Base-by-base conservation (phyloP, 2,797 vertebrate genomes). In the Emydoidea blandingii region DNA sequence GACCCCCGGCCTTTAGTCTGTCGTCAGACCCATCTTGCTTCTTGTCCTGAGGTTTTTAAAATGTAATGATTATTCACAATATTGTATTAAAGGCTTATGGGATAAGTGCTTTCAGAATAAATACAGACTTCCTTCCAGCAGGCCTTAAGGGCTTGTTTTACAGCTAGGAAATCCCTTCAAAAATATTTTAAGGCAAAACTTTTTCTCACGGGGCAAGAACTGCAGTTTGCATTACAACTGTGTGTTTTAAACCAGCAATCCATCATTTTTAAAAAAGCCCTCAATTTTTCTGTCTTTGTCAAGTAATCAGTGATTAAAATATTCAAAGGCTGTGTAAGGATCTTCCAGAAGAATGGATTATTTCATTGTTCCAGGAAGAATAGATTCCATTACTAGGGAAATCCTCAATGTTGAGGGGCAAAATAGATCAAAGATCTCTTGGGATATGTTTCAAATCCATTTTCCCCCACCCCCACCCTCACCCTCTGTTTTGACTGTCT, bases 361-460 rank as follows among this genome's bases (percentile, higher is more conserved):
- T 92, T 90, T n/a, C 19, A 41, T 93, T 89, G 83, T 95, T 96
- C 89, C 86, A 87, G 90, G 93, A 84, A 91, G 93, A 92, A 91
- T 37, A 57, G 44, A 37, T 79, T 96, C 94, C 29, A 74, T 92
- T 90, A 95, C 82, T 0, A 34, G 74, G 65, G 25, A 0, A 11
- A 19, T 49, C 5, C 5, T 95, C 89, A 72, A 25, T 91, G 86
- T 83, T 89, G 88, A 93, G 86, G 91, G 56, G 76, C 85, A 92
- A 91, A 97, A 87, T 84, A 90, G 84, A 97, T 91, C 92, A 93
- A 79, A 87, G 93, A 91, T 93, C 81, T 90, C 82, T 94, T 1
- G 76, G 91, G 95, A 92, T 93, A 68, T 84, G 53, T 92, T 95
- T 97, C 91, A 79, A 81, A 94, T 94, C 95, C 91, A 88, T 19